Base-by-base conservation (phyloP, 2,888 invertebrate genomes). In the Cancer borealis region DNA sequence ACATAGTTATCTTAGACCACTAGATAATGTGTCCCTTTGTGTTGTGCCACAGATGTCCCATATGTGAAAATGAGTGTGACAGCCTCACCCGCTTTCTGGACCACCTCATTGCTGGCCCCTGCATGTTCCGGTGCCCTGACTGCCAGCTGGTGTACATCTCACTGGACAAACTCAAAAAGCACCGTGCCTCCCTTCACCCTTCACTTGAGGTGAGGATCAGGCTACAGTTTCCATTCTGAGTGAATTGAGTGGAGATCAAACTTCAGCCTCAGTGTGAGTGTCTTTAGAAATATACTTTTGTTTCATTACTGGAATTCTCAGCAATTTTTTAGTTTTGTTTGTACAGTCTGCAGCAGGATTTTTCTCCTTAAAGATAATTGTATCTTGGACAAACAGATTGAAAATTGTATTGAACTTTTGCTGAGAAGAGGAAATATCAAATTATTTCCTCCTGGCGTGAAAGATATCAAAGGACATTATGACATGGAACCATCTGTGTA, bases 101-200 rank as follows among this genome's bases (percentile, higher is more conserved):
- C 26, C 94, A 94, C 60, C 66, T 94, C 10, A 66, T n/a, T 8
- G 46, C 66, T 88, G 94, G 94, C 21, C 94, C 94, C n/a, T 94
- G 94, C 54, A 92, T 94, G 89, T 94, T 92, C 84, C 89, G 94
- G 17, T 94, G 94, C 73, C 92, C 94, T 88, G 92, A 94, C 49
- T 94, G 94, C 88, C 54, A 54, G 45, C 88, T 94, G n/a, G 92
- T 88, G 0, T 94, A 94, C 84, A 92, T 47, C 54, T 89, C 88
- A 54, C 89, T 84, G 3, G 89, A 88, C 30, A 94, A 94, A 60
- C 92, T 94, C 17, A 60, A 88, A 8, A 92, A 87, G 12, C 94
- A 94, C 84, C 54, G 94, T 47, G 60, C 94, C 47, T 92, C 88
- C 12, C 46, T 92, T 2, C 94, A 94, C 88, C 94, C 94, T 10